phyloP scores from a whole-genome alignment of 2,797 vertebrate genomes.

The Delichon dasypus region DNA sequence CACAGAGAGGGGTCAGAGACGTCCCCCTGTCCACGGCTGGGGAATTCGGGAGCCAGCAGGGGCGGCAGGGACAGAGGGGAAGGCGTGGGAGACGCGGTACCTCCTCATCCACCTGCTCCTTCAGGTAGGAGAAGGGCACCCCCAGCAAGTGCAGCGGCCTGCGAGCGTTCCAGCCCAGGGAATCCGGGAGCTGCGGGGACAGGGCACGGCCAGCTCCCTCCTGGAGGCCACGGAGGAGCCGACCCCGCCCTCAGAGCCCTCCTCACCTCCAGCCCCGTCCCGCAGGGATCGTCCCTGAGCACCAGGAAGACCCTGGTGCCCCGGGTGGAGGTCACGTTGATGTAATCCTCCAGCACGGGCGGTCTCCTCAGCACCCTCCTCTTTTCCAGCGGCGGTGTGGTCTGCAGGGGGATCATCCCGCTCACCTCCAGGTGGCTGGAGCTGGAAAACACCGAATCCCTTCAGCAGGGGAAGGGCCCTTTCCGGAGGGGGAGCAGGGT shows the following conservation, averaged over 20 bases:
- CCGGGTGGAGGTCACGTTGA: slow-evolving; percentile 86
- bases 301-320: slow-evolving; percentile 87
- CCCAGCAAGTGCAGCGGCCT: slow-evolving; percentile 76
- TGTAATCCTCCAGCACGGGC: slow-evolving; percentile 87
- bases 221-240: background rate
- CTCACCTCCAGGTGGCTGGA: slow-evolving; percentile 68
- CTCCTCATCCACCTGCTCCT: slow-evolving; percentile 82
- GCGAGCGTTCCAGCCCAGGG: slow-evolving; percentile 38
- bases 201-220: no score
- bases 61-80: background rate
- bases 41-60: background rate
- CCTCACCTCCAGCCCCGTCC: slow-evolving; percentile 65
- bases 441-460: background rate
- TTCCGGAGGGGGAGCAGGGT: no score
- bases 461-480: background rate
- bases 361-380: slow-evolving; percentile 80
- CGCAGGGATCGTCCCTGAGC: slow-evolving; percentile 74
- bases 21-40: rapidly evolving
- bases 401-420: slow-evolving; percentile 66
- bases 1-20: background rate
- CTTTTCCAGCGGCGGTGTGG: slow-evolving; percentile 13
- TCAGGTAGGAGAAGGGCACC: slow-evolving; percentile 83
- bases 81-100: slow-evolving; percentile 59
- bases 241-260: rapidly evolving
- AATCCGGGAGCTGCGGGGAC: slow-evolving; percentile 13